A percentile compares a stretch with the other conserved stretches of the same genome.
Conservation (phyloP, 2,797 vertebrate genomes). For the Hapalemur alaotrensis region DNA sequence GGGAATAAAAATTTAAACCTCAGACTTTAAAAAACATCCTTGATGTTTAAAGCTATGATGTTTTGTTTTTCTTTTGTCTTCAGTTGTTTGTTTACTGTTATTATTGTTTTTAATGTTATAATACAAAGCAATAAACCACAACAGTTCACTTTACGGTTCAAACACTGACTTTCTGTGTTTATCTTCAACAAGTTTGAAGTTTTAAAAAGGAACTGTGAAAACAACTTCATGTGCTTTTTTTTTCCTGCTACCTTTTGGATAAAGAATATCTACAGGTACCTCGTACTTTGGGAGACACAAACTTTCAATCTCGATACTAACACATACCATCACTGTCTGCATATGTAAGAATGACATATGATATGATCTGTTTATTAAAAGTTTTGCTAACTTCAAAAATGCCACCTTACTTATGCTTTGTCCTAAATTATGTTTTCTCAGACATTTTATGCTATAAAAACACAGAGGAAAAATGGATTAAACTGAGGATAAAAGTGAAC, state of each 20-base stretch:
- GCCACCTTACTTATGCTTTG: conserved; percentile 64
- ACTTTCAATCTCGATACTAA: neutral
- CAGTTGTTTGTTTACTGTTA: neutral
- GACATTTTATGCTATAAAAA: conserved; percentile 78
- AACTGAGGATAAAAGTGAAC: conserved; percentile 81
- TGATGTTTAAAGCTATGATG: conserved; percentile 3
- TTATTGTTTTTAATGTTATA: conserved; percentile 20
- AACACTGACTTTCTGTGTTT: conserved; percentile 10
- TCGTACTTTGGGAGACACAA: neutral
- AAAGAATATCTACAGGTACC: neutral
- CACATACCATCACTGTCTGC: neutral
- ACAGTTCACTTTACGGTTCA: neutral
- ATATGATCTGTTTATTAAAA: neutral
- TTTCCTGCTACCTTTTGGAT: neutral
- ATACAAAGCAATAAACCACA: neutral
- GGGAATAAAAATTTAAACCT: conserved; percentile 33
- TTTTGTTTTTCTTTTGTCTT: conserved; percentile 2
- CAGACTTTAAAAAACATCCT: conserved; percentile 1
- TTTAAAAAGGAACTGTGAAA: conserved; percentile 21
- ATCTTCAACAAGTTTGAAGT: neutral
- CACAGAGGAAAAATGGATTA: conserved; percentile 85
- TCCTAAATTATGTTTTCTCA: conserved; percentile 81
- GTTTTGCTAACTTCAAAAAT: conserved; percentile 10
- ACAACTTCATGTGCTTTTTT: neutral
- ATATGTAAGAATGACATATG: neutral